Conservation (phyloP, 2,113 vertebrate genomes). For the Notechis scutatus region DNA sequence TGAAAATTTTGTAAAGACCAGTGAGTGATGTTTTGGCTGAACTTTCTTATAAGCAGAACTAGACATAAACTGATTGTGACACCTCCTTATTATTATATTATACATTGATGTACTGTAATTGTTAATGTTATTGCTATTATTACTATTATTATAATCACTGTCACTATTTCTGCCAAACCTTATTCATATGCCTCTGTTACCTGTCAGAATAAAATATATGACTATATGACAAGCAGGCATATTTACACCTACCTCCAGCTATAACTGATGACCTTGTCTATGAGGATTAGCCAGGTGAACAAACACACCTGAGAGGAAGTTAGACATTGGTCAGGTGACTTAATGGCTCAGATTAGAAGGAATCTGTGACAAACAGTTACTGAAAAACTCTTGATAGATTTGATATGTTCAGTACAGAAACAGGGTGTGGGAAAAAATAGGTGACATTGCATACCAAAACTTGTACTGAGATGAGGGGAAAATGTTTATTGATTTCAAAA, state of each 20-base stretch:
- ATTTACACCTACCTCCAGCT: background rate
- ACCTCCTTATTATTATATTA: background rate
- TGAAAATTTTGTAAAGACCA: background rate
- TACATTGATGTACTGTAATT: background rate
- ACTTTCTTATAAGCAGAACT: background rate
- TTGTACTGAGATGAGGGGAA: background rate
- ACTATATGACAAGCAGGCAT: slow-evolving; percentile 1
- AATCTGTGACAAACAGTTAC: background rate
- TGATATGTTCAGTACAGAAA: background rate
- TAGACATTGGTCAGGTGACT: slow-evolving; percentile 10
- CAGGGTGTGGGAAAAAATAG: background rate
- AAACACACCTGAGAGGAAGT: slow-evolving; percentile 31
- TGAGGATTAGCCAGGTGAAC: slow-evolving; percentile 31
- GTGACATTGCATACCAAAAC: background rate
- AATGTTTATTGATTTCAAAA: background rate
- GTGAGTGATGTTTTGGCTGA: background rate
- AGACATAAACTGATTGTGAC: background rate
- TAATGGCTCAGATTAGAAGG: background rate
- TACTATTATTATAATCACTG: background rate
- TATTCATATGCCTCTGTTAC: background rate
- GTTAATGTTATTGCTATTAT: background rate
- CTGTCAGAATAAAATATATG: slow-evolving; percentile 3
- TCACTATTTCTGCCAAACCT: background rate
- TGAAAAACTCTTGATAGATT: background rate
- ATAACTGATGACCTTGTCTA: slow-evolving; percentile 3